Conservation (phyloP, 64 coral and sea anemone species). For the Pocillopora damicornis region DNA sequence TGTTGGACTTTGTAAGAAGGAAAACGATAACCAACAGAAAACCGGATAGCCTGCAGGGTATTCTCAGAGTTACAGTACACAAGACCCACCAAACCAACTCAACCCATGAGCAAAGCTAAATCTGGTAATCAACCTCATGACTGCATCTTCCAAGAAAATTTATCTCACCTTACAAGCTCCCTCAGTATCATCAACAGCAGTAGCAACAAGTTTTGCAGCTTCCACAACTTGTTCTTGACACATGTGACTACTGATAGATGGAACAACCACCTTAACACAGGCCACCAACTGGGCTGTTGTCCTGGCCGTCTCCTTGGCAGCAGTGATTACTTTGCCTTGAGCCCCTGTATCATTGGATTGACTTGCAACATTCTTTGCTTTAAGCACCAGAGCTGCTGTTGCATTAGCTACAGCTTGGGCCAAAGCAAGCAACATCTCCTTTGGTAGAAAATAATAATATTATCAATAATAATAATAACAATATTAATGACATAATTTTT, state of each 20-base stretch:
- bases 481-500: no score
- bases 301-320: constrained; percentile 98
- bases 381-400: constrained; percentile 85
- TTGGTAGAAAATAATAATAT: not conserved
- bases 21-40: no score
- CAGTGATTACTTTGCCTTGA: constrained; percentile 85
- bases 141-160: not conserved
- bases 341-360: constrained; percentile 77
- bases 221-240: constrained; percentile 94
- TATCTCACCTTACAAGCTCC: constrained; percentile 81
- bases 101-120: no score
- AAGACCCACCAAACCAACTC: no score
- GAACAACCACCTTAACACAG: constrained; percentile 92
- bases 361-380: constrained; percentile 92
- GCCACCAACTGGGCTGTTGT: constrained; percentile 95
- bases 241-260: constrained; percentile 92
- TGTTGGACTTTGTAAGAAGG: no score
- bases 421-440: constrained; percentile 94
- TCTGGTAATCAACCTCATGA: no score
- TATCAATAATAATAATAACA: not conserved
- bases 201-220: constrained; percentile 92
- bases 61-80: no score
- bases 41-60: no score
- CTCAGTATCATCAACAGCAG: constrained; percentile 95
- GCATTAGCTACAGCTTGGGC: constrained; percentile 98